Percentiles rank a stretch among this genome's conserved stretches.
Conservation (phyloP, 1,140 invertebrate species). For the Pachypsylla venusta region DNA sequence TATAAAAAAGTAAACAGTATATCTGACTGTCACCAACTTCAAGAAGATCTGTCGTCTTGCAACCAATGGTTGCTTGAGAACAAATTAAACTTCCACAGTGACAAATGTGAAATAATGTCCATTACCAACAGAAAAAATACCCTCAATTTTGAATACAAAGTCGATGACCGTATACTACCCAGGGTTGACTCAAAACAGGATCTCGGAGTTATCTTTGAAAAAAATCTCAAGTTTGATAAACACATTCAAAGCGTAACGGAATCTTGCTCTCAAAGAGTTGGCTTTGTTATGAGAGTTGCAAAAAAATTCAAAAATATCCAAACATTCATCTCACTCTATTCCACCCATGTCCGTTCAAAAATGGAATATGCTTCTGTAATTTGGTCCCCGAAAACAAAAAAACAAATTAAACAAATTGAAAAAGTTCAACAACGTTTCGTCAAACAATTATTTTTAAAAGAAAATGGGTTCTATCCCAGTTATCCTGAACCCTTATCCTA, state of each 20-base stretch:
- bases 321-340: neutral
- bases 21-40: neutral
- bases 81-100: neutral
- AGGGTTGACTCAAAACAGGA: neutral
- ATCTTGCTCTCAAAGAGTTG: neutral
- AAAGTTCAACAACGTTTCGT: too few relatives aligned
- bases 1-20: neutral
- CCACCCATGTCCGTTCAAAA: neutral
- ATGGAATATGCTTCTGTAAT: neutral
- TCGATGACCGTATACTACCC: neutral
- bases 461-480: too few relatives aligned
- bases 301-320: neutral
- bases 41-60: neutral
- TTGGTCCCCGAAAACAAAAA: neutral
- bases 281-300: neutral
- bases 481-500: too few relatives aligned
- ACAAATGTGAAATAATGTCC: neutral
- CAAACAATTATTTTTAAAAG: too few relatives aligned
- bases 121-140: neutral
- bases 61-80: neutral
- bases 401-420: too few relatives aligned
- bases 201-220: neutral
- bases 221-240: neutral
- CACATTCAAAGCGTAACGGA: neutral
- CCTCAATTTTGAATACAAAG: neutral